Conservation (phyloP, 2,797 vertebrate genomes). For the Melanotaenia trifasciata region DNA sequence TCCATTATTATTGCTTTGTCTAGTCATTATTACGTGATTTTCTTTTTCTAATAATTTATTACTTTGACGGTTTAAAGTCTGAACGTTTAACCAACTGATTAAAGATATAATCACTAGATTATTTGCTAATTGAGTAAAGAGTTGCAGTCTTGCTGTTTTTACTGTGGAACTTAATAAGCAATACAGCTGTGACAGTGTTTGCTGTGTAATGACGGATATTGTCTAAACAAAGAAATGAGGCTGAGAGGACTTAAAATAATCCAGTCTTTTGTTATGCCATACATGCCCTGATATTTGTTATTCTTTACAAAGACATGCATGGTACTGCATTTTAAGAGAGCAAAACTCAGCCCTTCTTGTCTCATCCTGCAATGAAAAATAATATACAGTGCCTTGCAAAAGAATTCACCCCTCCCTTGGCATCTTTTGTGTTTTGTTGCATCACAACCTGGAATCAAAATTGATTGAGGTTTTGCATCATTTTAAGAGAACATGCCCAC, state of each 20-base stretch:
- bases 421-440: no score
- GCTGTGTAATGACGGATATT: not conserved
- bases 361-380: not conserved
- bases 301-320: not conserved
- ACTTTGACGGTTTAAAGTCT: constrained; percentile 2
- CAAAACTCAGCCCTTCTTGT: not conserved
- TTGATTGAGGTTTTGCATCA: no score
- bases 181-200: not conserved
- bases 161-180: constrained; percentile 8
- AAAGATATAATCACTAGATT: not conserved
- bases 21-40: not conserved
- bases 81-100: constrained; percentile 4
- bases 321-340: not conserved
- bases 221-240: not conserved
- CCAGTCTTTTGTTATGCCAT: not conserved
- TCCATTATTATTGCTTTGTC: not conserved
- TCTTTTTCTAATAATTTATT: not conserved
- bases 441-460: no score
- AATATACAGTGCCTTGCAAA: no score
- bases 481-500: no score
- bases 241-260: not conserved
- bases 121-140: not conserved
- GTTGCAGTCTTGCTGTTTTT: constrained; percentile 5
- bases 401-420: no score
- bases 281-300: not conserved